Evolutionary conservation across 1,140 invertebrate genomes (phyloP).

Genomic region (Cherax destructor): DNA sequence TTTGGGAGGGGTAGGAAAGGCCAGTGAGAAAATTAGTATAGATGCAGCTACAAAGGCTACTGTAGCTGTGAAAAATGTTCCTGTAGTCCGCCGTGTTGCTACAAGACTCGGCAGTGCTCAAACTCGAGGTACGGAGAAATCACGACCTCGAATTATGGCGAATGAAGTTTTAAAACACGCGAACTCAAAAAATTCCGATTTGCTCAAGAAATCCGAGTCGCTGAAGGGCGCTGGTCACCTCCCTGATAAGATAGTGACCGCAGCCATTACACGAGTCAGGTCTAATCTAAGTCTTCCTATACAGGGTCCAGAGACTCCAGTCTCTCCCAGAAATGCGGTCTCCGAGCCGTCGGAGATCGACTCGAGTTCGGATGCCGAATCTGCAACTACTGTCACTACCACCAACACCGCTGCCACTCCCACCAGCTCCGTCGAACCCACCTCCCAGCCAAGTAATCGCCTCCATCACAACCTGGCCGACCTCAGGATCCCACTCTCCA

Average conservation of each 20-base stretch:
- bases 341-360: slow-evolving; percentile 57
- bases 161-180: slow-evolving; percentile 33
- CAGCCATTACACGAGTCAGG: slow-evolving; percentile 55
- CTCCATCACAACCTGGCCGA: slow-evolving; percentile 44
- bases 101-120: slow-evolving; percentile 38
- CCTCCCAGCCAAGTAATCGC: slow-evolving; percentile 13
- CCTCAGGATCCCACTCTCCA: slow-evolving; percentile 43
- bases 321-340: slow-evolving; percentile 54
- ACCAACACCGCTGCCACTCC: slow-evolving; percentile 54
- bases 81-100: slow-evolving; percentile 35
- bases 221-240: slow-evolving; percentile 35
- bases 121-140: slow-evolving; percentile 1
- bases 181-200: slow-evolving; percentile 17
- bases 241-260: slow-evolving; percentile 63
- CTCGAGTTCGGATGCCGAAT: slow-evolving; percentile 54
- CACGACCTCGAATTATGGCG: slow-evolving; percentile 43
- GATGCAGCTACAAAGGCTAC: slow-evolving; percentile 23
- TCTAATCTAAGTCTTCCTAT: slow-evolving; percentile 66
- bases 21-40: slow-evolving; percentile 43
- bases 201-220: slow-evolving; percentile 50
- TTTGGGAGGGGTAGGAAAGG: slow-evolving; percentile 8
- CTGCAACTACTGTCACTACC: slow-evolving; percentile 52
- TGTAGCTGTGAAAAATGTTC: slow-evolving; percentile 35
- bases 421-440: slow-evolving; percentile 31
- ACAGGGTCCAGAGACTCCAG: slow-evolving; percentile 45